phyloP scores from a whole-genome alignment of 2,113 vertebrate species.

The Tursiops truncatus region DNA sequence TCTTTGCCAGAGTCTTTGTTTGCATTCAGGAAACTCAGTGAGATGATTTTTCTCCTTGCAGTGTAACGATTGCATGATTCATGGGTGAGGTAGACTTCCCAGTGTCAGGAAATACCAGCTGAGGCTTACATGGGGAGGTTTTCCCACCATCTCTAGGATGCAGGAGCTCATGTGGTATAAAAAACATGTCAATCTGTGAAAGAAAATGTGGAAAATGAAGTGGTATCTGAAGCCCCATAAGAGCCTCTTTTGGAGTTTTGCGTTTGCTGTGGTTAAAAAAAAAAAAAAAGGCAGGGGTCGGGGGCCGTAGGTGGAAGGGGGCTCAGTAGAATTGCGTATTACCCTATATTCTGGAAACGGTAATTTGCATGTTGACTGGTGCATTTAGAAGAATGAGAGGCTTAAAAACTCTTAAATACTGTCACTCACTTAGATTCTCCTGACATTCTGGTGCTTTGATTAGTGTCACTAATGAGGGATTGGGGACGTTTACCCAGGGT shows the following conservation, averaged over 20 bases:
- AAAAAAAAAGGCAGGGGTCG: background rate
- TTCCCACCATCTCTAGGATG: background rate
- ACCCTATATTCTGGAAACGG: background rate
- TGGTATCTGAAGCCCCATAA: slow-evolving; percentile 52
- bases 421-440: slow-evolving; percentile 51
- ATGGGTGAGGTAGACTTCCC: slow-evolving; percentile 17
- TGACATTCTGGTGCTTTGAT: background rate
- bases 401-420: slow-evolving; percentile 34
- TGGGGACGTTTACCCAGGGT: background rate
- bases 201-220: slow-evolving; percentile 40
- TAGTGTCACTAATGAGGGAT: background rate
- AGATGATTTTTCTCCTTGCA: background rate
- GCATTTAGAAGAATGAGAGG: slow-evolving; percentile 44
- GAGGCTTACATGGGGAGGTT: background rate
- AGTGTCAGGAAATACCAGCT: background rate
- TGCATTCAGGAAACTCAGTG: slow-evolving; percentile 7
- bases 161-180: background rate
- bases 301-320: background rate
- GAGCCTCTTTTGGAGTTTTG: slow-evolving; percentile 50
- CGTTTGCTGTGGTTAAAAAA: slow-evolving; percentile 38
- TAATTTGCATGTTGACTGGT: slow-evolving; percentile 58
- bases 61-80: slow-evolving; percentile 40
- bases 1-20: slow-evolving; percentile 8
- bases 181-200: slow-evolving; percentile 37
- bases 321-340: slow-evolving; percentile 52